Percentiles rank a stretch among this genome's conserved stretches.
phyloP scores from a whole-genome alignment of 23 tunicate species.

The Ciona savignyi region DNA sequence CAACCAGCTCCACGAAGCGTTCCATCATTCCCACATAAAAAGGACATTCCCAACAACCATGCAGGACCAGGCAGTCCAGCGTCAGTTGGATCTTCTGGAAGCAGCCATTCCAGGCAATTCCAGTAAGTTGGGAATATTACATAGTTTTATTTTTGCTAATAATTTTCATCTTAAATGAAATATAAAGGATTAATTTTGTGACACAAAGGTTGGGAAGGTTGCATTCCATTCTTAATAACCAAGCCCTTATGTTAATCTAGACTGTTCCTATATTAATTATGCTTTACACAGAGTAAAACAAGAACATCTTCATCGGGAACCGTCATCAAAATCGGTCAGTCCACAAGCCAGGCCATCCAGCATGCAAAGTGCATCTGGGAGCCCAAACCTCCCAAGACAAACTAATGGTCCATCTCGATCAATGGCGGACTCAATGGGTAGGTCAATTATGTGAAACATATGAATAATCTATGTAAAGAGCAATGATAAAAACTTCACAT shows the following conservation, averaged over 20 bases:
- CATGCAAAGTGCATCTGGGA: slow-evolving; percentile 57
- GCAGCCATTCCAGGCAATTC: slow-evolving; percentile 38
- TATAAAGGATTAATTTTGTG: too few relatives aligned
- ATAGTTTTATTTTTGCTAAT: too few relatives aligned
- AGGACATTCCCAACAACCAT: not conserved
- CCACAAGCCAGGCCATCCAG: slow-evolving; percentile 77
- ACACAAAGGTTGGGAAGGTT: too few relatives aligned
- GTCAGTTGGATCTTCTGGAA: slow-evolving; percentile 64
- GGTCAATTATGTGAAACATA: too few relatives aligned
- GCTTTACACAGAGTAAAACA: not conserved
- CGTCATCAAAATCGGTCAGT: slow-evolving; percentile 51
- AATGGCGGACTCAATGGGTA: slow-evolving; percentile 36
- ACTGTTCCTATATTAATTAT: too few relatives aligned
- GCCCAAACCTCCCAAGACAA: slow-evolving; percentile 56
- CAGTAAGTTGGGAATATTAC: too few relatives aligned
- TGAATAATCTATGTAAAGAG: too few relatives aligned
- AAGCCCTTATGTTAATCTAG: too few relatives aligned
- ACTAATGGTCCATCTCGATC: slow-evolving; percentile 19
- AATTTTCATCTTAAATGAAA: too few relatives aligned
- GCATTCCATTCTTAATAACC: too few relatives aligned
- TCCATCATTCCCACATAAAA: slow-evolving; percentile 8
- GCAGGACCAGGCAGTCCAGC: slow-evolving; percentile 52
- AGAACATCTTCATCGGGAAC: slow-evolving; percentile 5
- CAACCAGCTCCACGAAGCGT: slow-evolving; percentile 14
- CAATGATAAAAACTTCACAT: too few relatives aligned